Evolutionary conservation across 2,113 vertebrate species (phyloP), one percentile per base, ranked within the genome.

Genomic region (Dasyprocta punctata): DNA sequence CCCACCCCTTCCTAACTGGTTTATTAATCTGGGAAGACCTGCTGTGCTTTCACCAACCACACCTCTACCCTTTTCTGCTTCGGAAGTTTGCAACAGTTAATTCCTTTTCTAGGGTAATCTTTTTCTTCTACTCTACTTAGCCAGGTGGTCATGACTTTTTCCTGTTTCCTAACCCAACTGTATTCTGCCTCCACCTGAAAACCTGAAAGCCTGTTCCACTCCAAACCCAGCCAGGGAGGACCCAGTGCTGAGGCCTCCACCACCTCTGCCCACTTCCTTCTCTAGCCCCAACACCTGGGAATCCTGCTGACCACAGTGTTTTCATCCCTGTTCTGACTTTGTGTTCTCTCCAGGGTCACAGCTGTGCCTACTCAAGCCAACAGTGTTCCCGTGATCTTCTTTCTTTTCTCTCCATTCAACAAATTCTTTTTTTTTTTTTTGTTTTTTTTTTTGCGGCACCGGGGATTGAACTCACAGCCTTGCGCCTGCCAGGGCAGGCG

Each of bases 31-130:
- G 65, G 96, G 81, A 33, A 88, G 97, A 97, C 96, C 77, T 92
- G 97, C 65, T 98, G 87, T 56, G 49, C 58, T 92, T 95, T 95
- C 78, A 67, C 65, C 65, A 90, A 82, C 96, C 95, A 95, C 96
- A 73, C 93, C 96, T 94, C 90, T 56, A 86, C 58, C 63, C n/a
- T 95, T 49, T 93, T 71, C 58, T 92, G 67, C 36, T 95, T 90
- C 33, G 58, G 77, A 93, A 89, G 73, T 61, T 90, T 95, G 86
- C 24, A 88, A 67, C n/a, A 16, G n/a, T 58, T 97, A 93, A 96
- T 94, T 82, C 88, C 20, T 94, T 41, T 96, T 95, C 60, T 90
- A 47, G 87, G 58, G 75, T 90, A 77, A 65, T 7, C 61, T 93
- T 89, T 92, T 65, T 75, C 41, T 44, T 97, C 28, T 36, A 28